phyloP scores from a whole-genome alignment of 2,113 vertebrate genomes.

The Erpornis zantholeuca region DNA sequence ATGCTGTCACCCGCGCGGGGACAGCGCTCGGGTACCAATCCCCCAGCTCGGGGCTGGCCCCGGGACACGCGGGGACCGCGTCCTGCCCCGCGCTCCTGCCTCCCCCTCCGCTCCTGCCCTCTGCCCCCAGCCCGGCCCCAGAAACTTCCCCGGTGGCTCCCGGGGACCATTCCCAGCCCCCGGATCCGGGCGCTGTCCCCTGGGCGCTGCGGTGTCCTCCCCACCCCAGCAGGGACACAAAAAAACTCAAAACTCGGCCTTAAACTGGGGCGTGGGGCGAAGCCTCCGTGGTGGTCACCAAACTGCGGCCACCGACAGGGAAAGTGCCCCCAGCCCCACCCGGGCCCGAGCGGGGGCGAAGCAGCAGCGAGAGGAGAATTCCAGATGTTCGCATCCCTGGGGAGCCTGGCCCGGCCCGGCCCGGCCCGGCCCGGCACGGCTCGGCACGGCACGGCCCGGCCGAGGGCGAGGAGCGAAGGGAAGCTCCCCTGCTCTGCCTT shows the following conservation, averaged over 20 bases:
- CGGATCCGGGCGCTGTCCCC: not conserved
- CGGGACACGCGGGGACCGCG: not conserved
- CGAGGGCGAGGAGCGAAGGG: not conserved
- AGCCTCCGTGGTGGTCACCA: not conserved
- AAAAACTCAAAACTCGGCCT: not conserved
- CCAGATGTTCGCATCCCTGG: not conserved
- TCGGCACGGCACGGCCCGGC: too few species aligned
- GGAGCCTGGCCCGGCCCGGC: not conserved
- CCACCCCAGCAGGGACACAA: not conserved
- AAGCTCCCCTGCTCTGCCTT: not conserved
- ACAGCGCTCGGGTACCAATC: not conserved
- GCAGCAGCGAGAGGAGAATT: not conserved
- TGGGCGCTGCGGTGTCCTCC: rapidly evolving
- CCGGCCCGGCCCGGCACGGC: not conserved
- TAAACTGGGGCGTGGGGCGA: rapidly evolving
- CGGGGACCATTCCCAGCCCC: not conserved
- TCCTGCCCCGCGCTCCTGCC: not conserved
- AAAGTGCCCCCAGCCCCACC: not conserved
- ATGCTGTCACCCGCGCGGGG: not conserved
- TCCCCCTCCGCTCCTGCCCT: not conserved
- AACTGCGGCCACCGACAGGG: not conserved
- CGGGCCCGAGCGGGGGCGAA: not conserved
- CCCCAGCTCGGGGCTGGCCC: not conserved
- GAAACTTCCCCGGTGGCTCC: rapidly evolving
- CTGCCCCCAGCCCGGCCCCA: not conserved